Evolutionary conservation across 2,888 invertebrate genomes (phyloP).

Genomic region (Clitarchus hookeri): DNA sequence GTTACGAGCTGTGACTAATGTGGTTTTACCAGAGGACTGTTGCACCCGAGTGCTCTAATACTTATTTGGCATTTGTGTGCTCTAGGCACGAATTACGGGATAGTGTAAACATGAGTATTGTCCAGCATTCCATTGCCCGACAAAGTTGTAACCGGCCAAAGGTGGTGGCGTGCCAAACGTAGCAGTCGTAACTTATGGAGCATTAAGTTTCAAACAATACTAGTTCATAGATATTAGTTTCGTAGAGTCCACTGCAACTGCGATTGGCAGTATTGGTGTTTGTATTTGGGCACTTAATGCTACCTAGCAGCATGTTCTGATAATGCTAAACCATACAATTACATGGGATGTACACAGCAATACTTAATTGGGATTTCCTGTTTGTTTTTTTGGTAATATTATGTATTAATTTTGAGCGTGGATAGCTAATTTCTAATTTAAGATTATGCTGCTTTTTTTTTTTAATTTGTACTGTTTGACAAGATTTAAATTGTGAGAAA

Average conservation of each 20-base stretch:
- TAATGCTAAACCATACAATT: not conserved
- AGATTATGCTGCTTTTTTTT: not conserved
- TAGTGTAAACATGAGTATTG: not conserved
- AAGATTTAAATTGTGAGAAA: not conserved
- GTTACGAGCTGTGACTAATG: not conserved
- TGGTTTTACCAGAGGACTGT: not conserved
- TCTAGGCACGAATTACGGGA: not conserved
- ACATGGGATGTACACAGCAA: not conserved
- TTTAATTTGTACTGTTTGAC: not conserved
- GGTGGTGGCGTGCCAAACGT: not conserved
- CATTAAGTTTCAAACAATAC: not conserved
- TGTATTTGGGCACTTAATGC: not conserved
- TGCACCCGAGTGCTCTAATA: not conserved
- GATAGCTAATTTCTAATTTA: not conserved
- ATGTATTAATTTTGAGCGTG: not conserved
- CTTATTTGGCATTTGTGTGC: not conserved
- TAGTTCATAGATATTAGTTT: not conserved
- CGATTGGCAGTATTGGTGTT: not conserved
- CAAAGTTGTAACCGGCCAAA: not conserved
- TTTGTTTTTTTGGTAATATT: not conserved
- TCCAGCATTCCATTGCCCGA: constrained; percentile 1
- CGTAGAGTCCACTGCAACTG: not conserved
- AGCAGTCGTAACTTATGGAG: not conserved
- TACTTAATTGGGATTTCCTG: not conserved
- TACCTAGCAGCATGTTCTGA: not conserved